Percentiles rank a stretch among this genome's conserved stretches.
Evolutionary conservation across 2,888 invertebrate genomes (phyloP).

Genomic region (Drosophila conformis): DNA sequence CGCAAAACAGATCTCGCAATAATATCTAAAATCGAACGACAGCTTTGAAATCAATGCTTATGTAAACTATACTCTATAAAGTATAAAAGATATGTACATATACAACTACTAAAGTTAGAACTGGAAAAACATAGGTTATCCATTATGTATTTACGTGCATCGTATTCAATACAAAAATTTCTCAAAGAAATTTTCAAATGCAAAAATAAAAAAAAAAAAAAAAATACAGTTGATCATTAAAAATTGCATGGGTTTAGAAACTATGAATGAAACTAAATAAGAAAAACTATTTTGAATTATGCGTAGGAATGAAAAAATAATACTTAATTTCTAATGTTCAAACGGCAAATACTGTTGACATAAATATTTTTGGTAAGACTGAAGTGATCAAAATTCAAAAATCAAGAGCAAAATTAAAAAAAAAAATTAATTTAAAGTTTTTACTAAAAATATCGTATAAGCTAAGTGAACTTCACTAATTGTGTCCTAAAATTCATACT

Average conservation of each 20-base stretch:
- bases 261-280: conserved; percentile 48
- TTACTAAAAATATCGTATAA: conserved; percentile 40
- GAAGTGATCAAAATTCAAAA: conserved; percentile 73
- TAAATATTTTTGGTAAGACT: conserved; percentile 76
- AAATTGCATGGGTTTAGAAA: conserved; percentile 32
- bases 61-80: conserved; percentile 35
- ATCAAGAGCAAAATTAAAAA: conserved; percentile 38
- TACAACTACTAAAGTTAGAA: conserved; percentile 51
- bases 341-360: conserved; percentile 36
- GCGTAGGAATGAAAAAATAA: conserved; percentile 10
- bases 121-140: conserved; percentile 30
- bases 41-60: conserved; percentile 39
- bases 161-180: conserved; percentile 54
- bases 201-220: conserved; percentile 9
- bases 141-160: conserved; percentile 48
- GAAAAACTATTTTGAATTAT: conserved; percentile 51
- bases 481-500: conserved; percentile 73
- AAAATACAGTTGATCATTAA: conserved; percentile 17
- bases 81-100: conserved; percentile 51
- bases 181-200: conserved; percentile 53
- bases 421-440: conserved; percentile 39
- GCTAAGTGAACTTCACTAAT: conserved; percentile 61
- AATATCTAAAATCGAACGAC: conserved; percentile 41
- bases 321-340: conserved; percentile 43
- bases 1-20: conserved; percentile 72